Conservation (phyloP, 1,140 invertebrate genomes). For the Dufourea novaeangliae region DNA sequence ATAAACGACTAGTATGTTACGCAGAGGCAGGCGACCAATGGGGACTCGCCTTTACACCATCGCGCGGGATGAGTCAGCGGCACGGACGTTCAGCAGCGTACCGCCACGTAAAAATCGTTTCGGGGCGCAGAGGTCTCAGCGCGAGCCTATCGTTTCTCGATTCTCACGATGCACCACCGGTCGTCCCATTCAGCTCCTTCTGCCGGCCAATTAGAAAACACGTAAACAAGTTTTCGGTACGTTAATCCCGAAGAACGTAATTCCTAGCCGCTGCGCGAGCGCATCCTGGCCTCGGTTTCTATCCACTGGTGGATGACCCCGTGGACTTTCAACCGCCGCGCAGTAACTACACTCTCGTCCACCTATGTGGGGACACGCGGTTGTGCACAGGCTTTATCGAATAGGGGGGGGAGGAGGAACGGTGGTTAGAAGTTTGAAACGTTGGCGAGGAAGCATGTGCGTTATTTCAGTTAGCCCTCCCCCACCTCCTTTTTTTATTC, state of each 20-base stretch:
- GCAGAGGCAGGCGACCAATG: too few relatives aligned
- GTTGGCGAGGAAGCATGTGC: constrained; percentile 30
- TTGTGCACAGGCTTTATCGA: constrained; percentile 51
- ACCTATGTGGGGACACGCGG: too few relatives aligned
- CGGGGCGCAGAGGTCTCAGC: not conserved
- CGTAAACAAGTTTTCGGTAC: constrained; percentile 68
- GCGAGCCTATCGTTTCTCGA: constrained; percentile 27
- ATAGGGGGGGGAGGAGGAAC: constrained; percentile 45
- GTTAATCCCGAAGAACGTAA: constrained; percentile 65
- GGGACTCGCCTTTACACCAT: too few relatives aligned
- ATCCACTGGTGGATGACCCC: constrained; percentile 59
- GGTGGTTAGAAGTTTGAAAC: constrained; percentile 64
- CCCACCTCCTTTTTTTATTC: not conserved
- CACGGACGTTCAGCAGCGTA: not conserved
- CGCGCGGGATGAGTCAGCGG: not conserved
- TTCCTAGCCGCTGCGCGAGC: constrained; percentile 47
- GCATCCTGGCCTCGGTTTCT: constrained; percentile 45
- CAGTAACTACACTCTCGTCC: too few relatives aligned
- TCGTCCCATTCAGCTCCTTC: constrained; percentile 30
- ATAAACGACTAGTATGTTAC: too few relatives aligned
- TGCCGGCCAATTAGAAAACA: constrained; percentile 58
- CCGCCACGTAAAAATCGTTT: constrained; percentile 1
- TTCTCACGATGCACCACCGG: constrained; percentile 32
- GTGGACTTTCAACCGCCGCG: constrained; percentile 60
- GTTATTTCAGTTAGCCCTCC: constrained; percentile 39